Conservation (phyloP, 2,888 invertebrate genomes). For the Lottia scabra region DNA sequence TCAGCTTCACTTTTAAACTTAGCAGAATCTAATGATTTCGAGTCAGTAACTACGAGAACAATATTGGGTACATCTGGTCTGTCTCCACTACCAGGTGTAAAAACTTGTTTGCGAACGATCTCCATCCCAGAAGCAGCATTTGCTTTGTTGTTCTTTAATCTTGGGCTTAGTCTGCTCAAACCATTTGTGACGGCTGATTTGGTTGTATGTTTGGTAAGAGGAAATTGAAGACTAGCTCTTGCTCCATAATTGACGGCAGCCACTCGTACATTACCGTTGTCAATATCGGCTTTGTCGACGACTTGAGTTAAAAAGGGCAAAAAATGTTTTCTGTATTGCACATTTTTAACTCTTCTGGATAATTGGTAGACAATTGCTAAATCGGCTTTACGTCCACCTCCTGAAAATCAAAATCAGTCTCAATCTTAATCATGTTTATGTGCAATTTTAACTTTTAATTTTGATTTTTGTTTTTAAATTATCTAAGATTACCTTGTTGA, state of each 20-base stretch:
- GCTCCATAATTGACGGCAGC: constrained; percentile 38
- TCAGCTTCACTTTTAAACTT: constrained; percentile 22
- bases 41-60: constrained; percentile 40
- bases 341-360: background rate
- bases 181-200: background rate
- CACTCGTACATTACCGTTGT: constrained; percentile 47
- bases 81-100: constrained; percentile 15
- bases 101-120: constrained; percentile 20
- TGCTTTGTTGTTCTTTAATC: constrained; percentile 18
- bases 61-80: constrained; percentile 32
- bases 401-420: no score
- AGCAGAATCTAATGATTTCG: constrained; percentile 21
- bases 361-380: background rate
- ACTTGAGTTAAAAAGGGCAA: constrained; percentile 34
- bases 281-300: constrained; percentile 40
- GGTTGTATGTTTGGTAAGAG: background rate
- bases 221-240: background rate
- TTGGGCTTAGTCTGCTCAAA: background rate
- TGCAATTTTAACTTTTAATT: no score
- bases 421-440: no score
- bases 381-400: background rate
- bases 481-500: no score
- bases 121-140: constrained; percentile 46
- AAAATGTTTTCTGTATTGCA: background rate
- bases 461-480: no score